These are phyloP conservation scores for Ypsolopha scabrella DNA, from an alignment of 2,888 invertebrate genomes.

Conservation along the genomic window DNA sequence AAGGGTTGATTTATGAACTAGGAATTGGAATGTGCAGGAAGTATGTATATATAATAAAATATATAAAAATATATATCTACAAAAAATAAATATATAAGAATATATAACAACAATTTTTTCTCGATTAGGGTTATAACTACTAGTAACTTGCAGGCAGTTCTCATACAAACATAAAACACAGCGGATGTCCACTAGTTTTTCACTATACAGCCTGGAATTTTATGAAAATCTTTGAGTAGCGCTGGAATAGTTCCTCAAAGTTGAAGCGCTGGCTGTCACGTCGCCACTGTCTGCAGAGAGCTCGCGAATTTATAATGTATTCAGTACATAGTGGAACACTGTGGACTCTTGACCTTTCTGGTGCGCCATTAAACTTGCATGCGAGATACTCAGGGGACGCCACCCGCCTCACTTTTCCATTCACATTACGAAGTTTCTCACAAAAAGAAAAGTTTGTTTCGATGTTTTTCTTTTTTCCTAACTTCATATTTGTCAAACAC, in stretches of 20 bases:
- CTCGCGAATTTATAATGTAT: slow-evolving; percentile 56
- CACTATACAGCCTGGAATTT: background rate
- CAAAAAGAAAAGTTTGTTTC: slow-evolving; percentile 58
- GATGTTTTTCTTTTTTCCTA: slow-evolving; percentile 48
- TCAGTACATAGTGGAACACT: slow-evolving; percentile 47
- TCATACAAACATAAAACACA: background rate
- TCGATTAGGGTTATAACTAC: too few species aligned
- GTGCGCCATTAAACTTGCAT: slow-evolving; percentile 65
- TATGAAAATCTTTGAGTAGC: background rate
- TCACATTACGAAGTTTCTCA: slow-evolving; percentile 54
- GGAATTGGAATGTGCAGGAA: too few species aligned
- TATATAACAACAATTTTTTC: too few species aligned
- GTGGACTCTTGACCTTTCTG: slow-evolving; percentile 60
- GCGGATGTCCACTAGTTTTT: too few species aligned
- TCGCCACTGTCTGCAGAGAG: slow-evolving; percentile 21
- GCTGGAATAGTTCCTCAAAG: slow-evolving; percentile 27
- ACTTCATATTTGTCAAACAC: slow-evolving; percentile 24
- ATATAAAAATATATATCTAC: too few species aligned
- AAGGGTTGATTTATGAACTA: too few species aligned
- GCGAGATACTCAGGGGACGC: slow-evolving; percentile 43
- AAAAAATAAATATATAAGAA: too few species aligned
- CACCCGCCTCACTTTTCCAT: slow-evolving; percentile 38
- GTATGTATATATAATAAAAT: too few species aligned
- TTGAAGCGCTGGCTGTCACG: slow-evolving; percentile 38
- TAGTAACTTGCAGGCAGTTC: too few species aligned